These are phyloP conservation scores for Clarias fuscus DNA, from an alignment of 2,797 vertebrate genomes.

Conservation along the genomic window DNA sequence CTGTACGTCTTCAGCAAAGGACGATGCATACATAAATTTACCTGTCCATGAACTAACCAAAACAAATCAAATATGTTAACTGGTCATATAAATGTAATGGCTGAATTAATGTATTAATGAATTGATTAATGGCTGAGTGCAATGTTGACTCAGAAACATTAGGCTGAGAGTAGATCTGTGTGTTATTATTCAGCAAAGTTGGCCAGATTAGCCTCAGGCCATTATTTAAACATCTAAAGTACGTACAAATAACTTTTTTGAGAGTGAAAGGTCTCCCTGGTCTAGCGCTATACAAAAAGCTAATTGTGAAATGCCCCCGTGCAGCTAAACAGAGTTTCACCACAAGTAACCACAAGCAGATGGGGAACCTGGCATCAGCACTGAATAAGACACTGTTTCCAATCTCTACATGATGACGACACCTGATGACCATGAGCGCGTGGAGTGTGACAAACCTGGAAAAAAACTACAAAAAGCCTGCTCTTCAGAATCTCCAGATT, in stretches of 20 bases:
- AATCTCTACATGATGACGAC: background rate
- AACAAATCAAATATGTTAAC: background rate
- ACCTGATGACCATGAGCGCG: constrained; percentile 1
- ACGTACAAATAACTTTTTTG: background rate
- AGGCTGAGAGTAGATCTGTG: background rate
- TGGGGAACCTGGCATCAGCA: background rate
- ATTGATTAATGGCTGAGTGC: background rate
- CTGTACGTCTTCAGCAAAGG: background rate
- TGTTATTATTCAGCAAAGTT: background rate
- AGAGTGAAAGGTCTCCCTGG: background rate
- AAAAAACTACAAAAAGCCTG: background rate
- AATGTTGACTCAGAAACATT: background rate
- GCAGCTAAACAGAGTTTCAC: background rate
- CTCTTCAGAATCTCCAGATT: background rate
- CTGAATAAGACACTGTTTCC: constrained; percentile 15
- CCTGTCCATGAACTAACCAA: background rate
- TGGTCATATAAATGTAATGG: background rate
- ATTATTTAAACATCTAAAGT: no score
- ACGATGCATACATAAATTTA: background rate
- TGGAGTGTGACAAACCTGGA: background rate
- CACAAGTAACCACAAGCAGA: constrained; percentile 6
- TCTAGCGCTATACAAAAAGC: background rate
- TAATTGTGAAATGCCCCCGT: background rate
- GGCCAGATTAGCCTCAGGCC: background rate
- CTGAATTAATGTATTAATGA: background rate